A percentile compares a stretch with the other conserved stretches of the same genome.
These are phyloP conservation scores for Morpho helenor DNA, from an alignment of 2,888 invertebrate genomes.

Conservation along the genomic window DNA sequence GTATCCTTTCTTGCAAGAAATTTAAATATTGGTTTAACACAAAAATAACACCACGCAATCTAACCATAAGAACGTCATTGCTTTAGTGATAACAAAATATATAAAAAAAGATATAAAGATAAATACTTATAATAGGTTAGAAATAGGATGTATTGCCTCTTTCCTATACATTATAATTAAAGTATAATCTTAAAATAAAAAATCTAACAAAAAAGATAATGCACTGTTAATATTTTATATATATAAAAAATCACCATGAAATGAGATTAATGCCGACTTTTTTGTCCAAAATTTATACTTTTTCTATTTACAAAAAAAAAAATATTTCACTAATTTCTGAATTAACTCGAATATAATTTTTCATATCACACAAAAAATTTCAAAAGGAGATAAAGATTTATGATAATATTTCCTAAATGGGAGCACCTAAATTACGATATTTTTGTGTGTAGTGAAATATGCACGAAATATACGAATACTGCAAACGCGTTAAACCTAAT, in stretches of 20 bases:
- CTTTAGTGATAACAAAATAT: too few species aligned
- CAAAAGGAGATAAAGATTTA: conserved; percentile 9
- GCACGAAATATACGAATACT: conserved; percentile 16
- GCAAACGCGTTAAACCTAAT: conserved; percentile 2
- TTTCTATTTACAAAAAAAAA: not conserved
- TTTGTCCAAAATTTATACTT: not conserved
- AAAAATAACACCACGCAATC: too few species aligned
- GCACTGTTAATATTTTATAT: conserved; percentile 12
- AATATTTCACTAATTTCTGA: not conserved
- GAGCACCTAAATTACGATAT: conserved; percentile 24
- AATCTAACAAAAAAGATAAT: conserved; percentile 14
- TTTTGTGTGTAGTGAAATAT: conserved; percentile 7
- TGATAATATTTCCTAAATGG: conserved; percentile 7
- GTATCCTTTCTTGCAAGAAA: too few species aligned
- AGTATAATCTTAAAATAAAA: conserved; percentile 11
- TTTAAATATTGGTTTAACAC: too few species aligned
- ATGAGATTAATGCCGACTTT: conserved; percentile 9
- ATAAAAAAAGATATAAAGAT: not conserved
- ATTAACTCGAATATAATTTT: conserved; percentile 1
- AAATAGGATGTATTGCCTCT: conserved; percentile 56
- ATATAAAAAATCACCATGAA: conserved; percentile 12
- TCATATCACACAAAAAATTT: conserved; percentile 12
- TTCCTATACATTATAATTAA: conserved; percentile 40
- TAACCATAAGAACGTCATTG: too few species aligned
- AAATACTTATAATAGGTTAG: conserved; percentile 40